Evolutionary conservation across 2,113 vertebrate genomes (phyloP).

Genomic region (Sterna hirundo): DNA sequence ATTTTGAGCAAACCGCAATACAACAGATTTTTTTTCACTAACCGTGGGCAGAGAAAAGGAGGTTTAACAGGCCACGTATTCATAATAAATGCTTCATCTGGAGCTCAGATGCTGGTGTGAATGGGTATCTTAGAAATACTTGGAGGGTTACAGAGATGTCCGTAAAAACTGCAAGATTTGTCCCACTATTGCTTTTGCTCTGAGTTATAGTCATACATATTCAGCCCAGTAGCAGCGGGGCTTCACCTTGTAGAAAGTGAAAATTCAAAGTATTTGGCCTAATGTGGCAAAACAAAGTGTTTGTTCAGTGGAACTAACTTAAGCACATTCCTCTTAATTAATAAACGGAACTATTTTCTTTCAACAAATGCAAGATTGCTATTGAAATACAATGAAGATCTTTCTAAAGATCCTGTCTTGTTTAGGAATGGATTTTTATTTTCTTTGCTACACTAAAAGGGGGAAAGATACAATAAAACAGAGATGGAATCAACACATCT

Average conservation of each 20-base stretch:
- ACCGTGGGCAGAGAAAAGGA: not conserved
- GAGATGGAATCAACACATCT: not conserved
- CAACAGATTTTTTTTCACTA: not conserved
- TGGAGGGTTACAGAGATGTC: not conserved
- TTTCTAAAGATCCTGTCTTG: not conserved
- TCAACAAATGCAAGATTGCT: not conserved
- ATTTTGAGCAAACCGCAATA: not conserved
- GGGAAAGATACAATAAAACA: not conserved
- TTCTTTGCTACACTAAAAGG: not conserved
- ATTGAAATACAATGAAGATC: not conserved
- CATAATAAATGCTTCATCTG: slow-evolving; percentile 6
- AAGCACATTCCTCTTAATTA: slow-evolving; percentile 38
- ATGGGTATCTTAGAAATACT: not conserved
- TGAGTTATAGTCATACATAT: not conserved
- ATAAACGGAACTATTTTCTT: slow-evolving; percentile 19
- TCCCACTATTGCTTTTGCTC: not conserved
- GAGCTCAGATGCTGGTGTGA: not conserved
- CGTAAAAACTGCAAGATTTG: not conserved
- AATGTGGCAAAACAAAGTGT: slow-evolving; percentile 10
- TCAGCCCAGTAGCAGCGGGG: not conserved
- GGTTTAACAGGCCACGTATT: not conserved
- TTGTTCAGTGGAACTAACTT: slow-evolving; percentile 24
- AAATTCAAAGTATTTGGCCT: slow-evolving; percentile 44
- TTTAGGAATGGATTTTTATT: not conserved
- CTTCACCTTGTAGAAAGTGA: not conserved